Base-by-base conservation (phyloP, 2,888 invertebrate genomes). In the Lomographa bimaculata region DNA sequence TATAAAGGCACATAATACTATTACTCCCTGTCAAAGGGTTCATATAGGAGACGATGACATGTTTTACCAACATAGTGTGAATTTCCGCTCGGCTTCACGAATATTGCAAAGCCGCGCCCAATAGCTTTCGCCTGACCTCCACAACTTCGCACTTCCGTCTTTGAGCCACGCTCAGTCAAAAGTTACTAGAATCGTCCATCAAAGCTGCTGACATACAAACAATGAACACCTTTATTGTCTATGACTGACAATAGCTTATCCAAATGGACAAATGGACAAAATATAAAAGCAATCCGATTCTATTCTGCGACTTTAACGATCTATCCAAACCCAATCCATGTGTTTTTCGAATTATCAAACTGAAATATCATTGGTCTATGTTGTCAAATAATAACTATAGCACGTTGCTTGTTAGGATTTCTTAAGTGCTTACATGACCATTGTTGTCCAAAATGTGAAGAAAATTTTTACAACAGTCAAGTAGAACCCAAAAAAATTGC, bases 161-260 rank as follows among this genome's bases (percentile, higher is more conserved):
- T 70, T 57, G 62, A 64, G 61, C 59, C 63, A 57, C 51, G 57
- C 63, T 64, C 58, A 60, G 57, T 59, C 59, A 66, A 67, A 71
- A 70, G 52, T 64, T 64, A 48, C 49, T 59, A 42, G 57, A 63
- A 61, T 60, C 72, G 77, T 79, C 66, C 63, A 70, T 79, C 79
- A 79, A 67, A 58, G 43, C 37, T 35, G 60, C 54, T 54, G 75
- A 69, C 79, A 62, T 57, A 53, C 54, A 54, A 60, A 78, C 73
- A 78, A 75, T 72, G 64, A 64, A 57, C 62, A 63, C 56, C 60
- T 60, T 56, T 46, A 44, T 51, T 46, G 51, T 54, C 42, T 46
- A 36, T 39, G 30, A 35, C 21, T 46, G 43, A 57, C 47, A 49
- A 62, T 43, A 47, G 46, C 38, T 46, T 30, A 34, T 29, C 36